These are phyloP conservation scores for Heteromurus nitidus DNA, from an alignment of 2,888 invertebrate species.

Conservation along the genomic window DNA sequence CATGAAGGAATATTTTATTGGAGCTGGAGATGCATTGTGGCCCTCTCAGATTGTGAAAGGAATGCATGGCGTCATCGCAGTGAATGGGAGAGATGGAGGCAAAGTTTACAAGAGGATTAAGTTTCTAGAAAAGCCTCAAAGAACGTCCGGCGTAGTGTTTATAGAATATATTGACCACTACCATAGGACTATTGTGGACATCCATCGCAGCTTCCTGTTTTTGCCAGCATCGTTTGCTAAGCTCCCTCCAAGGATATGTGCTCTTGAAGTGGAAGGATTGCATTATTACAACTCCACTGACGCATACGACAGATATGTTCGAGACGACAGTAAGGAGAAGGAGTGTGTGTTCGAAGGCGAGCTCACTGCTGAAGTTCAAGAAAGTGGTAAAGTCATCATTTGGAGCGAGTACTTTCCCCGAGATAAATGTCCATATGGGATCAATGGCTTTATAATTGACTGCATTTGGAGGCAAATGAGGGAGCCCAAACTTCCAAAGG, in stretches of 20 bases:
- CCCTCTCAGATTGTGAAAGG: neutral
- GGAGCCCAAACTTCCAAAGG: neutral
- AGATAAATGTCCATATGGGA: conserved; percentile 28
- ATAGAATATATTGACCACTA: conserved; percentile 31
- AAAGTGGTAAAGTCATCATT: conserved; percentile 21
- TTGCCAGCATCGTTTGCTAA: conserved; percentile 13
- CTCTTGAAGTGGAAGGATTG: conserved; percentile 45
- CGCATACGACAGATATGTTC: neutral
- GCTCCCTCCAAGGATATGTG: conserved; percentile 18
- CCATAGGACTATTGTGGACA: neutral
- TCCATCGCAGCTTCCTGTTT: neutral
- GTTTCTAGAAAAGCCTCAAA: neutral
- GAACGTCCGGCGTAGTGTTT: neutral
- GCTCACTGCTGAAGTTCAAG: conserved; percentile 28
- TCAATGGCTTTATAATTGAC: conserved; percentile 36
- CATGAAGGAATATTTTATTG: conserved; percentile 1
- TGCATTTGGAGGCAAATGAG: neutral
- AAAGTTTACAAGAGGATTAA: conserved; percentile 18
- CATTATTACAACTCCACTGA: neutral
- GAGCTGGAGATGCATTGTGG: neutral
- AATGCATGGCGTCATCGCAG: neutral
- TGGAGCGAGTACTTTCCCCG: conserved; percentile 30
- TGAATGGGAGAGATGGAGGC: neutral
- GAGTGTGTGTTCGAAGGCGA: conserved; percentile 17
- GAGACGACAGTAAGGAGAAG: neutral